A percentile compares a stretch with the other conserved stretches of the same genome.
These are phyloP conservation scores for Antigone vipio DNA, from an alignment of 2,113 vertebrate genomes.

Conservation along the genomic window DNA sequence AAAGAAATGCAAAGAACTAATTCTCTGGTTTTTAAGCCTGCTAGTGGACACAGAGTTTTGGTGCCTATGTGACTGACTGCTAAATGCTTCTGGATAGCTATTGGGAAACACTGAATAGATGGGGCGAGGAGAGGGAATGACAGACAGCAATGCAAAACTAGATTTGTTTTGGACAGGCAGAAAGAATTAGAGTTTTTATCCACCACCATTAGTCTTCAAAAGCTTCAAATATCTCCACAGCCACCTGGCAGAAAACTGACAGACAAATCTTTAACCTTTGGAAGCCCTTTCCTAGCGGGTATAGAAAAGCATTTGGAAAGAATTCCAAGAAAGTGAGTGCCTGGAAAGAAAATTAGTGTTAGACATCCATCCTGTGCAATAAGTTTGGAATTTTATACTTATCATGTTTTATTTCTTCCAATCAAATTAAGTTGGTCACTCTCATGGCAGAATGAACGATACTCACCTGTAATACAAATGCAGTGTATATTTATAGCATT, in stretches of 20 bases:
- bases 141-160: background rate
- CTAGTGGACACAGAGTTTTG: background rate
- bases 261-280: background rate
- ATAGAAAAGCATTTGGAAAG: background rate
- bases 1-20: background rate
- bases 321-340: background rate
- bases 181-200: background rate
- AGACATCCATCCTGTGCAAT: background rate
- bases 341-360: background rate
- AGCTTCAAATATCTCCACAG: background rate
- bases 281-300: background rate
- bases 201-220: background rate
- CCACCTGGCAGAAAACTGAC: background rate
- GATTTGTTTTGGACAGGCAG: background rate
- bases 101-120: background rate
- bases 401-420: background rate
- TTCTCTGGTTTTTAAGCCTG: background rate
- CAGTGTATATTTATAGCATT: background rate
- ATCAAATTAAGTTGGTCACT: background rate
- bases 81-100: background rate
- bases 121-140: fast-evolving
- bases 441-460: background rate
- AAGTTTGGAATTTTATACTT: background rate
- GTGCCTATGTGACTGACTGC: background rate
- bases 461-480: background rate